Base-by-base conservation (phyloP, 2,113 vertebrate genomes). In the Embiotoca jacksoni region DNA sequence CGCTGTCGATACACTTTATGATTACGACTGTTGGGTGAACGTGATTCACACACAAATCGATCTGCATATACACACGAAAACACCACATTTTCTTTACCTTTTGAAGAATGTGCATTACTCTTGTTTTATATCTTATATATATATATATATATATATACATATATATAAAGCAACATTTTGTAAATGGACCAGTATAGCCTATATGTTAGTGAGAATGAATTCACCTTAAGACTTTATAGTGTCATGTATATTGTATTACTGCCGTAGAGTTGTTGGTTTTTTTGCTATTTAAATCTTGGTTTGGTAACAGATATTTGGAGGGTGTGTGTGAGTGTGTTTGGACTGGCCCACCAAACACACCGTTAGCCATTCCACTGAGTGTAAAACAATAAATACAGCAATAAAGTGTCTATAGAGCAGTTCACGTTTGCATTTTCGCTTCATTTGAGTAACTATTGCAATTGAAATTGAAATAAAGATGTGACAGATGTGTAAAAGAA, bases 211-310 rank as follows among this genome's bases (percentile, higher is more conserved):
- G 49, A 88, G 55, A 82, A 83, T 74, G 35, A 71, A 77, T 85
- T 80, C 66, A 92, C 80, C 68, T 91, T 88, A 80, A 90, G 90
- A 91, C 92, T 94, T 95, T 87, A 60, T 93, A 86, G 90, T 94
- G 88, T 95, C 93, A 93, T 92, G 78, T 94, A 84, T 94, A 81
- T 94, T 92, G 92, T 93, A 94, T 92, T 85, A 91, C 91, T 94
- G 94, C 96, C 94, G 94, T 94, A 93, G 94, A 94, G 89, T 91
- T 93, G 73, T 82, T 50, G 15, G 47, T 50, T 52, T 52, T n/a
- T 83, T 94, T 88, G 90, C 94, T 96, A 93, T 96, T 96, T 96
- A 96, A 96, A 95, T 95, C 87, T 94, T 95, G 94, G 91, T 94
- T 95, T 87, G 92, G 88, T 94, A 90, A 92, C 82, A 91, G 53